Evolutionary conservation across 2,113 vertebrate species (phyloP).

Genomic region (Rhabdornis inornatus): DNA sequence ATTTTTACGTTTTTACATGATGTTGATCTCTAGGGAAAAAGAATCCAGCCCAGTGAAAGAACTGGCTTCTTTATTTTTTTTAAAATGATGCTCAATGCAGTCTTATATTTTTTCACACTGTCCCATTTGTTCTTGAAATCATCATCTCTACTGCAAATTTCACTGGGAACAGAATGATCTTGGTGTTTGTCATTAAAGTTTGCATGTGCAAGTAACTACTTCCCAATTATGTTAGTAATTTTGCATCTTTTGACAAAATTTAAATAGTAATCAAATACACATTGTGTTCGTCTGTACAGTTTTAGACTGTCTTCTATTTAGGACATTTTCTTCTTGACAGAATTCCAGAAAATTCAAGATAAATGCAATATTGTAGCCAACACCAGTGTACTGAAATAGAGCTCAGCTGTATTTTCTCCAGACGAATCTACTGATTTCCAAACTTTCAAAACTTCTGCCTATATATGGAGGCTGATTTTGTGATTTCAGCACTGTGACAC

Average conservation of each 20-base stretch:
- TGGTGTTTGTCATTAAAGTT: neutral
- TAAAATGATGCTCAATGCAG: neutral
- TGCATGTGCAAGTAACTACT: neutral
- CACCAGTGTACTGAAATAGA: neutral
- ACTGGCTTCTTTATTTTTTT: neutral
- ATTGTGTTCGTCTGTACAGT: neutral
- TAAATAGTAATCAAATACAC: neutral
- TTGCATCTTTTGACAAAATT: neutral
- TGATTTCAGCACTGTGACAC: neutral
- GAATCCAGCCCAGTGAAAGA: neutral
- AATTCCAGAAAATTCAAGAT: neutral
- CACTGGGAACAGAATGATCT: neutral
- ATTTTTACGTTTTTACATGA: neutral
- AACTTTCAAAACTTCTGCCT: neutral
- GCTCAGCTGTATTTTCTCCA: neutral
- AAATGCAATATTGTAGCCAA: neutral
- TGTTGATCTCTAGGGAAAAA: neutral
- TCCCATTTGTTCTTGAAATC: neutral
- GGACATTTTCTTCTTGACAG: neutral
- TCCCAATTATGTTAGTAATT: neutral
- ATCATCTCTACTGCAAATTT: neutral
- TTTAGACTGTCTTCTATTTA: neutral
- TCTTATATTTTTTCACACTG: neutral
- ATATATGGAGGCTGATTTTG: neutral
- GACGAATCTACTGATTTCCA: neutral